Percentiles rank a stretch among this genome's conserved stretches.
These are phyloP conservation scores for Gryllus bimaculatus DNA, from an alignment of 1,140 invertebrate species.

Conservation along the genomic window DNA sequence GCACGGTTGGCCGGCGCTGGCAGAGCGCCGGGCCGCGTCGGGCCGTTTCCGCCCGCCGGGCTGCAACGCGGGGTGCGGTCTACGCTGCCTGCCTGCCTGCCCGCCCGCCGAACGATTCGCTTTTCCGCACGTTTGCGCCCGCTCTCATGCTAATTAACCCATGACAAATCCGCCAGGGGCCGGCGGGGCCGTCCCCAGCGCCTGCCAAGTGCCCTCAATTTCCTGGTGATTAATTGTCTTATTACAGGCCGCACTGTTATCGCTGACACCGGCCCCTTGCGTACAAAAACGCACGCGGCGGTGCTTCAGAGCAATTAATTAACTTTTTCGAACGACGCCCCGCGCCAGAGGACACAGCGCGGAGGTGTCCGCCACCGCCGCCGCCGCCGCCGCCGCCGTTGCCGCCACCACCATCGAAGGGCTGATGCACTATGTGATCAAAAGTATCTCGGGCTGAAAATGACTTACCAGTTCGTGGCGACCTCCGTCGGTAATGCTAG, in stretches of 20 bases:
- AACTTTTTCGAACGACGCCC: background rate
- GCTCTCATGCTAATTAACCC: slow-evolving; percentile 9
- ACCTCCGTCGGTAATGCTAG: no score
- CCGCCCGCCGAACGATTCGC: background rate
- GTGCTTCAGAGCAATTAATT: background rate
- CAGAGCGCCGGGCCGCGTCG: no score
- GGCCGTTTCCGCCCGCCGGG: no score
- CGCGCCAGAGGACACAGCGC: background rate
- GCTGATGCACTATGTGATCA: no score
- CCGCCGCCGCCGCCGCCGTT: no score
- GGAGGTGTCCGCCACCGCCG: no score
- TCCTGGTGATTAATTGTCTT: slow-evolving; percentile 14
- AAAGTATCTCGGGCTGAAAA: no score
- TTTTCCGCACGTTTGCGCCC: slow-evolving; percentile 10
- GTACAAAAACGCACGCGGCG: background rate
- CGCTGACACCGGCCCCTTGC: background rate
- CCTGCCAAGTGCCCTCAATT: slow-evolving; percentile 7
- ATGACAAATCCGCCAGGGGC: background rate
- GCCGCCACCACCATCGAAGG: no score
- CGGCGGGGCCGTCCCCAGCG: background rate
- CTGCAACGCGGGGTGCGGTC: no score
- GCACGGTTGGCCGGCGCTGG: no score
- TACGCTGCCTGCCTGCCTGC: background rate
- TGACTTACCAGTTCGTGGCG: no score
- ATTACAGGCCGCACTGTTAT: slow-evolving; percentile 6